These are phyloP conservation scores for Coelinius sp. DNA, from an alignment of 2,888 invertebrate genomes.

Conservation along the genomic window DNA sequence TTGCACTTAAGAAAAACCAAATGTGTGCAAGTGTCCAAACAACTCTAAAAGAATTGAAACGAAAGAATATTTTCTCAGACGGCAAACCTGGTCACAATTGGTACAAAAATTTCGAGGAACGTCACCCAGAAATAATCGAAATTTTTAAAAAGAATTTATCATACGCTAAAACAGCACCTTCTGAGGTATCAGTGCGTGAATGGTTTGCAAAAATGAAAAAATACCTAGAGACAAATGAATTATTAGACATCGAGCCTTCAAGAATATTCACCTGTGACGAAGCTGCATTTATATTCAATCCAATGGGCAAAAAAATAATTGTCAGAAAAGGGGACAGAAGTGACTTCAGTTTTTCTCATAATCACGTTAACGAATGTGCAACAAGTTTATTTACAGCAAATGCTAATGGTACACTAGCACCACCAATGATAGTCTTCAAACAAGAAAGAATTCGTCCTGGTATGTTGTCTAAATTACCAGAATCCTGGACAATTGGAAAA, in stretches of 20 bases:
- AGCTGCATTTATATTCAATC: slow-evolving; percentile 63
- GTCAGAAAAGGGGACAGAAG: slow-evolving; percentile 55
- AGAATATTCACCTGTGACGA: slow-evolving; percentile 65
- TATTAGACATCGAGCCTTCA: slow-evolving; percentile 52
- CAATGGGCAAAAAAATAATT: slow-evolving; percentile 60
- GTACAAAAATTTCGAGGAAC: slow-evolving; percentile 58
- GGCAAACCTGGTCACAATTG: slow-evolving; percentile 60
- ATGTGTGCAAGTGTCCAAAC: slow-evolving; percentile 56
- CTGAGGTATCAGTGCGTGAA: slow-evolving; percentile 51
- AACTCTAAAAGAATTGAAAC: slow-evolving; percentile 42
- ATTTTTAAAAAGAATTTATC: slow-evolving; percentile 57
- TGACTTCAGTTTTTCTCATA: slow-evolving; percentile 49
- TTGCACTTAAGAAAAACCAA: slow-evolving; percentile 59
- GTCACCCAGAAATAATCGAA: slow-evolving; percentile 57
- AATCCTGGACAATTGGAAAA: slow-evolving; percentile 41
- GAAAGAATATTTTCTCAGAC: slow-evolving; percentile 53
- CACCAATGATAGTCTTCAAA: slow-evolving; percentile 47
- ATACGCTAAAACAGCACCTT: slow-evolving; percentile 51
- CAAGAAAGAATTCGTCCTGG: slow-evolving; percentile 43
- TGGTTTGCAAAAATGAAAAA: slow-evolving; percentile 58
- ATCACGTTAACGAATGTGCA: slow-evolving; percentile 53
- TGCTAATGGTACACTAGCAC: slow-evolving; percentile 38
- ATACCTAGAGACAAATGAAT: slow-evolving; percentile 52
- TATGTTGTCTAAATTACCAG: slow-evolving; percentile 41
- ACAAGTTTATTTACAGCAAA: slow-evolving; percentile 52